phyloP scores from a whole-genome alignment of 2,113 vertebrate genomes.

The Hippolais icterina region DNA sequence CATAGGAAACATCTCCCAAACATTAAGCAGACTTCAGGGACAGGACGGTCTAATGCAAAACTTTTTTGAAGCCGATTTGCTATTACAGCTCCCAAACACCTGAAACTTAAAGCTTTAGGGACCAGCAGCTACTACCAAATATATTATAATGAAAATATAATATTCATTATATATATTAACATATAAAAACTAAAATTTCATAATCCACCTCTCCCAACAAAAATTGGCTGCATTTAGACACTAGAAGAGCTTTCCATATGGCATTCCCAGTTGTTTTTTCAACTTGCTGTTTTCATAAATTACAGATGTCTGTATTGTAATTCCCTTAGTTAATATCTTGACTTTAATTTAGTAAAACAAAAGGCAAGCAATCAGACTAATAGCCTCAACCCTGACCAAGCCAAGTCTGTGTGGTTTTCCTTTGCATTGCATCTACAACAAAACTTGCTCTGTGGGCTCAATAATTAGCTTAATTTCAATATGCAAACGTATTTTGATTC shows the following conservation, averaged over 20 bases:
- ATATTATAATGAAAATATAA: too few relatives aligned
- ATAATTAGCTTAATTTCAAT: neutral
- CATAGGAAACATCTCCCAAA: neutral
- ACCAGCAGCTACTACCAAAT: too few relatives aligned
- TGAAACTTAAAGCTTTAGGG: too few relatives aligned
- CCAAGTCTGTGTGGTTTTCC: neutral
- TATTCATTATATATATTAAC: too few relatives aligned
- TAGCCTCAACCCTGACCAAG: neutral
- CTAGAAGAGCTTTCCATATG: neutral
- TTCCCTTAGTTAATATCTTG: neutral
- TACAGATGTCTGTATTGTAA: neutral
- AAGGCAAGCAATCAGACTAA: neutral
- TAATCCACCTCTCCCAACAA: neutral
- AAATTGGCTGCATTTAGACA: neutral
- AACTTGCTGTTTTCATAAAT: neutral
- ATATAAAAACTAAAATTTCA: neutral
- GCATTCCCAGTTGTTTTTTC: neutral
- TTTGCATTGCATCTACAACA: neutral
- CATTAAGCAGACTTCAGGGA: neutral
- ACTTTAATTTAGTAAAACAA: slow-evolving; percentile 13
- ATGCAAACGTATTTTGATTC: neutral
- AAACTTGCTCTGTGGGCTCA: neutral
- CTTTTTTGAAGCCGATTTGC: too few relatives aligned
- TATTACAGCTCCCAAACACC: too few relatives aligned
- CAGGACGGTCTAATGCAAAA: neutral